phyloP scores from a whole-genome alignment of 2,113 vertebrate genomes.

The Bolborhynchus lineola region DNA sequence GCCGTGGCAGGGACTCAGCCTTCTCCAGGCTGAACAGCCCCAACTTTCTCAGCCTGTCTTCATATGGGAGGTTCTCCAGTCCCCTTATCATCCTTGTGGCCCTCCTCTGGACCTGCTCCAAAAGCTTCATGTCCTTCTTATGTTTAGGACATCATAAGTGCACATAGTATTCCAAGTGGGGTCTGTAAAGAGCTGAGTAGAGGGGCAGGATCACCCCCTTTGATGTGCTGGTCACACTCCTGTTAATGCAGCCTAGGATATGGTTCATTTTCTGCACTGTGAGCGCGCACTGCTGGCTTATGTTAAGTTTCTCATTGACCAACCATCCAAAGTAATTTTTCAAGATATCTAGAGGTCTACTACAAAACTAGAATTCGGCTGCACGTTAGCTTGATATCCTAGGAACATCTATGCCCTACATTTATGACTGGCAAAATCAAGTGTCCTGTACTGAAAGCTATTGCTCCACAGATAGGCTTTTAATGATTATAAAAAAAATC shows the following conservation, averaged over 20 bases:
- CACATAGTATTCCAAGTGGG: neutral
- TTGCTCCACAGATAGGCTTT: neutral
- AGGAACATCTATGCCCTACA: neutral
- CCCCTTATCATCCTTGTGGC: neutral
- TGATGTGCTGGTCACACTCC: neutral
- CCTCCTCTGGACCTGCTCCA: neutral
- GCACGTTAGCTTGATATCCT: neutral
- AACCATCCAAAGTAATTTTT: neutral
- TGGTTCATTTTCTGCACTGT: neutral
- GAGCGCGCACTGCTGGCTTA: neutral
- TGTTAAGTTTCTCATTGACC: neutral
- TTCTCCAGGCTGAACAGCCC: neutral
- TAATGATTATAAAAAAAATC: neutral
- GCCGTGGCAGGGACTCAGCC: too few relatives aligned
- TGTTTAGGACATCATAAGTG: neutral
- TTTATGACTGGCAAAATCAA: neutral
- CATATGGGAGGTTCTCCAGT: neutral
- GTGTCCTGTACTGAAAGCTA: neutral
- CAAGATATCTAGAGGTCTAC: neutral
- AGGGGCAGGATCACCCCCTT: neutral
- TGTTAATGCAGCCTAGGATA: neutral
- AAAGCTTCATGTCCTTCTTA: neutral
- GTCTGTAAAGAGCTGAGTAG: neutral
- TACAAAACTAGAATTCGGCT: neutral
- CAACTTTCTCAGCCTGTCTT: neutral